Conservation (phyloP, 2,113 vertebrate genomes). For the Chlorocebus sabaeus region DNA sequence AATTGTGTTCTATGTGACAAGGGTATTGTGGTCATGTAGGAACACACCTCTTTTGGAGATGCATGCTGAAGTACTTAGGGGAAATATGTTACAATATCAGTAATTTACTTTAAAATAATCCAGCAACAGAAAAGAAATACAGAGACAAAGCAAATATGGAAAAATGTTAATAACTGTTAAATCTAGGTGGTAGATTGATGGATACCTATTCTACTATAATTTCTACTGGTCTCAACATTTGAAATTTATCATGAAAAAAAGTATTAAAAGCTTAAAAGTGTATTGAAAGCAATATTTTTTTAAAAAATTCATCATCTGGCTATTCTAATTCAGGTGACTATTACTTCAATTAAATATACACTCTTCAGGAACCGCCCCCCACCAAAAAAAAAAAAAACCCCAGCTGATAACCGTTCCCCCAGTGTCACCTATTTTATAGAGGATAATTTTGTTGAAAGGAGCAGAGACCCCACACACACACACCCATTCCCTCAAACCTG, state of each 20-base stretch:
- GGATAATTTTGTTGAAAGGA: conserved; percentile 7
- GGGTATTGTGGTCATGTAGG: background rate
- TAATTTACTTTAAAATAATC: background rate
- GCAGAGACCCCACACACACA: background rate
- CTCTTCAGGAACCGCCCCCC: background rate
- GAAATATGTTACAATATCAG: background rate
- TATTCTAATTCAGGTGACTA: conserved; percentile 12
- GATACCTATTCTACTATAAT: background rate
- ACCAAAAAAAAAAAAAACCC: background rate
- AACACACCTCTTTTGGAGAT: background rate
- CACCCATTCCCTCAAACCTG: background rate
- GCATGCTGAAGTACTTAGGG: background rate
- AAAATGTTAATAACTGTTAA: background rate
- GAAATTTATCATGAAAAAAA: conserved; percentile 8
- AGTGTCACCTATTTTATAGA: background rate
- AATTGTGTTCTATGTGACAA: background rate
- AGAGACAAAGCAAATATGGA: background rate
- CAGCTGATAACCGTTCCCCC: background rate
- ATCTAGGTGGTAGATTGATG: background rate
- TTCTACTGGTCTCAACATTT: background rate
- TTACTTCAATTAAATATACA: background rate
- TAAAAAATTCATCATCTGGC: background rate
- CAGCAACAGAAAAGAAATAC: background rate
- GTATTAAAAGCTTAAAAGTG: background rate
- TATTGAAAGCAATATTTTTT: background rate